These are phyloP conservation scores for Petrocephalus zakoni DNA, from an alignment of 2,113 vertebrate species.

Conservation along the genomic window DNA sequence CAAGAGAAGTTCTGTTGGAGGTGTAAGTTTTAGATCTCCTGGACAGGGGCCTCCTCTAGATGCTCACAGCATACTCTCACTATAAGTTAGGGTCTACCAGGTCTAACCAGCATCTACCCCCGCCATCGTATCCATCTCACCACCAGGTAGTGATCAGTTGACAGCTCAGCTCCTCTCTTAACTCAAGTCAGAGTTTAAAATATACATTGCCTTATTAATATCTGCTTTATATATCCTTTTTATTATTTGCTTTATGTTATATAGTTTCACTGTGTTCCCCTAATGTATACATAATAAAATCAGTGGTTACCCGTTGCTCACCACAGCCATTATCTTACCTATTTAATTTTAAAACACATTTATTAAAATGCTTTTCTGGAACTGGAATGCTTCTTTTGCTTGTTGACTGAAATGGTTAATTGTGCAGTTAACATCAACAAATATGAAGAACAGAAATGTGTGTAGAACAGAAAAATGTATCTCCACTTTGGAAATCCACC, in stretches of 20 bases:
- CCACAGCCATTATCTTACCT: not conserved
- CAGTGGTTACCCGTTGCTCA: not conserved
- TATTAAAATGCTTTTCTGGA: not conserved
- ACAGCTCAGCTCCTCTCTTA: not conserved
- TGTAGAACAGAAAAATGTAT: not conserved
- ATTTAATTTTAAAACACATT: constrained; percentile 8
- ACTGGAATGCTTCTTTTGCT: too few relatives aligned
- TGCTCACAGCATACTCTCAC: not conserved
- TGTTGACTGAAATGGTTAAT: not conserved
- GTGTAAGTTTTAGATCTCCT: not conserved
- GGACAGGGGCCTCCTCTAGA: not conserved
- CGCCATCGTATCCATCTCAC: not conserved
- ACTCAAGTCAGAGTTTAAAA: too few relatives aligned
- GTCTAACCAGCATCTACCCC: not conserved
- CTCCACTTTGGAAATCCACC: not conserved
- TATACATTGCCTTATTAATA: not conserved
- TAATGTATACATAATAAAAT: not conserved
- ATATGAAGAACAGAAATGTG: not conserved
- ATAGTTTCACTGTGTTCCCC: not conserved
- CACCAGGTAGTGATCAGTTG: not conserved
- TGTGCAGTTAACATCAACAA: not conserved
- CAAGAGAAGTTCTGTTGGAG: not conserved
- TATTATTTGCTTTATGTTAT: not conserved
- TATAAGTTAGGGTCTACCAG: not conserved
- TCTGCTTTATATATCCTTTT: not conserved